Percentiles rank a stretch among this genome's conserved stretches.
phyloP scores from a whole-genome alignment of 2,888 invertebrate genomes.

The Hesperia comma region DNA sequence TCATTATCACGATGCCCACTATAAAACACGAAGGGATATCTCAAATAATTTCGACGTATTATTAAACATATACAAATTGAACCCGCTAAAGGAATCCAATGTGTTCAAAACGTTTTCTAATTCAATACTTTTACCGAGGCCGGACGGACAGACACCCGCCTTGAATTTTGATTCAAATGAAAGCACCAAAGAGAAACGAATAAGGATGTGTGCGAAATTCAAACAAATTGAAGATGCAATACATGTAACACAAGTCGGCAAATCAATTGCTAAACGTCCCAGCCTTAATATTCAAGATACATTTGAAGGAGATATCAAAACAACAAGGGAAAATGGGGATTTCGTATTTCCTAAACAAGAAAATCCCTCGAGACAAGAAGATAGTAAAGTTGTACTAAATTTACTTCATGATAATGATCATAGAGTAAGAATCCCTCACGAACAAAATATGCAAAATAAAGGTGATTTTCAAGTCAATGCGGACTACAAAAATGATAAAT shows the following conservation, averaged over 20 bases:
- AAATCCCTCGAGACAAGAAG: neutral
- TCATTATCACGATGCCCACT: neutral
- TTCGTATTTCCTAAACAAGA: neutral
- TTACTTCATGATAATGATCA: neutral
- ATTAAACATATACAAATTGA: conserved; percentile 66
- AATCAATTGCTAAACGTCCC: conserved; percentile 32
- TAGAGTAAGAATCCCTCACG: neutral
- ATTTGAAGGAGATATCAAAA: conserved; percentile 49
- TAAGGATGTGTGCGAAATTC: conserved; percentile 47
- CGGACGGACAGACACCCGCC: conserved; percentile 42
- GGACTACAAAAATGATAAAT: neutral
- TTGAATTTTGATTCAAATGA: conserved; percentile 61
- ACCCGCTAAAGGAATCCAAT: conserved; percentile 63
- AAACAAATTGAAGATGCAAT: conserved; percentile 55
- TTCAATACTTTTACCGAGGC: conserved; percentile 53
- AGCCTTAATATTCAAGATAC: conserved; percentile 44
- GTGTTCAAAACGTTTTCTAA: conserved; percentile 62
- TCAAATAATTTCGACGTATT: conserved; percentile 61
- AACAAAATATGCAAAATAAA: neutral
- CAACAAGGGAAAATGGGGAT: conserved; percentile 8
- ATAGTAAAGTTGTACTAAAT: neutral
- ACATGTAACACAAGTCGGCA: conserved; percentile 43
- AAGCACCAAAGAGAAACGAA: conserved; percentile 53
- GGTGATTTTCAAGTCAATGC: neutral
- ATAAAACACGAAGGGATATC: conserved; percentile 45